Evolutionary conservation across 2,113 vertebrate species (phyloP), one percentile per base, ranked within the genome.

Genomic region (Nymphicus hollandicus): DNA sequence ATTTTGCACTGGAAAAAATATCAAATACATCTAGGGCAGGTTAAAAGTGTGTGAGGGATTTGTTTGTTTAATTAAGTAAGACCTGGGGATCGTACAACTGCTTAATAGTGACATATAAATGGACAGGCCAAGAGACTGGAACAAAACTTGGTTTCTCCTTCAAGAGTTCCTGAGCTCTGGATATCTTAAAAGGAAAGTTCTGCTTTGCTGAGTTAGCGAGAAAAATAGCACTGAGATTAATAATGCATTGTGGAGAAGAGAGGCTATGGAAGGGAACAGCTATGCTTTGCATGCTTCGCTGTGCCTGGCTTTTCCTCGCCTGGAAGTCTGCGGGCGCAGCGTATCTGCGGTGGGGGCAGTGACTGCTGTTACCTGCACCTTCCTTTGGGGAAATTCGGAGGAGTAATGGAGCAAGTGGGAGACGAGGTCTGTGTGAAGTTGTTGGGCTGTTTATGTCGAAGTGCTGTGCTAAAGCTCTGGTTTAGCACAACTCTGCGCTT

Each of bases 121-220:
- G 23, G 44, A 22, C 9, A 56, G 63, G 61, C 10, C 43, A 18
- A 78, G 69, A 76, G 76, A 9, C 25, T 60, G 60, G 63, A 64
- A 41, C 9, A 41, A 29, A 73, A 86, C 5, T 18, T 23, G 55
- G 19, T 20, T 71, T 46, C 74, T 37, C 44, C 70, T 41, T 71
- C 1, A 0, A 29, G 53, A 63, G 22, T 53, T 95, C 47, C 53
- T 0, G 0, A 18, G 19, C 52, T 60, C 43, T 37, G 55, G 17
- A 9, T 52, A 29, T 22, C n/a, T 66, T 69, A 11, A 49, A 73
- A 52, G 49, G 89, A 43, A 20, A 64, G 52, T 95, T 60, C 25
- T 65, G 58, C 47, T 90, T 78, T 81, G 78, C 88, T 83, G 55
- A 87, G 41, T 18, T 63, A 81, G 83, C 63, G 64, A 82, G 65